Conservation (phyloP, 1,140 invertebrate species). For the Brachionus koreanus region DNA sequence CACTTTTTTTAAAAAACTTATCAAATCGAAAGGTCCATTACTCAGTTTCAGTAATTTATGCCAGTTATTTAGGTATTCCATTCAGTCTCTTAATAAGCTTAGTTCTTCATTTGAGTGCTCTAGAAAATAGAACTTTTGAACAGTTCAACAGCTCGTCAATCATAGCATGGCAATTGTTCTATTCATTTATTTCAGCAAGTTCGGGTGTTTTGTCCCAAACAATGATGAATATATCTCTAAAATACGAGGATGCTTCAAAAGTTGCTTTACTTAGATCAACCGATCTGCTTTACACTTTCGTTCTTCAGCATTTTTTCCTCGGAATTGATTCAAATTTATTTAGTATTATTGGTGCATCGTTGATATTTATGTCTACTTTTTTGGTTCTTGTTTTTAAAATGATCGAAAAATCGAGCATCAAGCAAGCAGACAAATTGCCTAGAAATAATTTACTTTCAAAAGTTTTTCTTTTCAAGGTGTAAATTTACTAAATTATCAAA, state of each 20-base stretch:
- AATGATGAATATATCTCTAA: conserved; percentile 36
- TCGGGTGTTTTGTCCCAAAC: conserved; percentile 16
- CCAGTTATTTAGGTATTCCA: conserved; percentile 31
- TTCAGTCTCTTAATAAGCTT: background rate
- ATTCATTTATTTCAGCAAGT: conserved; percentile 7
- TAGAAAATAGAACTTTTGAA: background rate
- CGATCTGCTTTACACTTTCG: conserved; percentile 18
- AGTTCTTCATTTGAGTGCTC: background rate
- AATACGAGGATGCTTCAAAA: conserved; percentile 40
- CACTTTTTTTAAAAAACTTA: conserved; percentile 35
- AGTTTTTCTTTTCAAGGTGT: background rate
- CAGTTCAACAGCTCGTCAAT: background rate
- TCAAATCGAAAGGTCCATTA: conserved; percentile 30
- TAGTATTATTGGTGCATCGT: conserved; percentile 16
- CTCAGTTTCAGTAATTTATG: conserved; percentile 32
- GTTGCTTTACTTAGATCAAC: background rate
- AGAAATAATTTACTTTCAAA: background rate
- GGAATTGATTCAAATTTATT: conserved; percentile 29
- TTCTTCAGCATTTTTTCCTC: conserved; percentile 23
- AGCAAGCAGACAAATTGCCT: background rate
- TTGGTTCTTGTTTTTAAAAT: conserved; percentile 33
- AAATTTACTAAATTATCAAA: background rate
- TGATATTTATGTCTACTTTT: conserved; percentile 3
- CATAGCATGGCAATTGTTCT: conserved; percentile 12
- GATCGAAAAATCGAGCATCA: background rate